A percentile compares a stretch with the other conserved stretches of the same genome.
These are phyloP conservation scores for Mamestra brassicae DNA, from an alignment of 2,888 invertebrate genomes.

Conservation along the genomic window DNA sequence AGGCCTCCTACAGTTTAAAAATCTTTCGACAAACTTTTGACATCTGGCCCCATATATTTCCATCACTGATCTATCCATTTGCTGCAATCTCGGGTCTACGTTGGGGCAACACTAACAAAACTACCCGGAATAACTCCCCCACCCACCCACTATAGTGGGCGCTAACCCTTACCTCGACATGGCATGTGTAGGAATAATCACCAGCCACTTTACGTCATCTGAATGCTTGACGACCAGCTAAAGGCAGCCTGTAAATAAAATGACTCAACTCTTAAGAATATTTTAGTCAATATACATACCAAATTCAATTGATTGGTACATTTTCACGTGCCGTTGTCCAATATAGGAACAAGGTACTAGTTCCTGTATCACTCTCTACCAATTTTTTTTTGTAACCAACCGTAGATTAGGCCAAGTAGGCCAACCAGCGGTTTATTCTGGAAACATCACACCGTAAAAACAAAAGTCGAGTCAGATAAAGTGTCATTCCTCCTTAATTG, in stretches of 20 bases:
- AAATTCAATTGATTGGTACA: not conserved
- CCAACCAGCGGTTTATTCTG: too few relatives aligned
- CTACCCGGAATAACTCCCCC: conserved; percentile 20
- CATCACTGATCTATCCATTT: conserved; percentile 27
- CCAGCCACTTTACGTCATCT: conserved; percentile 68
- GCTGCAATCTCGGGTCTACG: conserved; percentile 37
- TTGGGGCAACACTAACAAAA: conserved; percentile 40
- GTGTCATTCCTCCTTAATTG: too few relatives aligned
- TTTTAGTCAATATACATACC: not conserved
- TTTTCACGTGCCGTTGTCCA: not conserved
- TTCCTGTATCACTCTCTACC: too few relatives aligned
- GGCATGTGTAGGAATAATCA: conserved; percentile 65
- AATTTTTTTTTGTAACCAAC: too few relatives aligned
- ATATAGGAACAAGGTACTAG: not conserved
- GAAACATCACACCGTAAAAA: too few relatives aligned
- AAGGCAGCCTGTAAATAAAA: conserved; percentile 37
- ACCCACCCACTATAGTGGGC: conserved; percentile 32
- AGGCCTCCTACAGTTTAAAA: not conserved
- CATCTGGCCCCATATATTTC: conserved; percentile 12
- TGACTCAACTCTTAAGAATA: conserved; percentile 10
- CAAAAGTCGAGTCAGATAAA: too few relatives aligned
- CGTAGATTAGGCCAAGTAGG: too few relatives aligned
- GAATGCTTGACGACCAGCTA: conserved; percentile 47
- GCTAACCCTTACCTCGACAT: conserved; percentile 57
- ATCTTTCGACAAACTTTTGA: not conserved